Evolutionary conservation across 2,113 vertebrate genomes (phyloP).

Genomic region (Lanius ludovicianus): DNA sequence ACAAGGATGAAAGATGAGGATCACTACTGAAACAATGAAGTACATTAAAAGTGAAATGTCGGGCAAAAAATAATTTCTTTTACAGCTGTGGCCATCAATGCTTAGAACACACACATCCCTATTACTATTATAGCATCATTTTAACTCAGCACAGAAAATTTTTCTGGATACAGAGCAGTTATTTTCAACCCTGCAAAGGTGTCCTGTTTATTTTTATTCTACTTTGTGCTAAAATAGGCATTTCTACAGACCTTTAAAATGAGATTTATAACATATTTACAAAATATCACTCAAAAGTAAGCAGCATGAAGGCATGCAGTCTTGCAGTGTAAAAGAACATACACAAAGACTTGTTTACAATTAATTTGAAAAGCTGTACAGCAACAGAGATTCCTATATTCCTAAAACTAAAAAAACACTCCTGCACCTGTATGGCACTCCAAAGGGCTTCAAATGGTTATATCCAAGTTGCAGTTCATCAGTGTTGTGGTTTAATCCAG

Average conservation of each 20-base stretch:
- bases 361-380: background rate
- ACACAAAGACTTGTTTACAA: background rate
- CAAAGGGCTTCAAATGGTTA: background rate
- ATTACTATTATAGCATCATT: background rate
- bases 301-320: background rate
- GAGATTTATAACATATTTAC: slow-evolving; percentile 14
- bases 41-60: background rate
- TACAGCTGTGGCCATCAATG: background rate
- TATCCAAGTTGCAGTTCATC: background rate
- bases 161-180: slow-evolving; percentile 1
- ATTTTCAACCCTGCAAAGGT: slow-evolving; percentile 46
- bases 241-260: slow-evolving; percentile 16
- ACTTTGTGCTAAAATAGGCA: background rate
- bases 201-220: slow-evolving; percentile 45
- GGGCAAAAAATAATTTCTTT: background rate
- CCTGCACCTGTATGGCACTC: background rate
- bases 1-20: background rate
- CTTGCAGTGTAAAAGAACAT: background rate
- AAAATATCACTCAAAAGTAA: background rate
- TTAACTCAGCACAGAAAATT: slow-evolving; percentile 26
- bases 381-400: background rate
- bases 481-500: background rate
- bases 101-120: background rate
- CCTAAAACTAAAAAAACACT: background rate
- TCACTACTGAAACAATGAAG: background rate